Conservation (phyloP, 2,113 vertebrate species). For the Anhinga rufa region DNA sequence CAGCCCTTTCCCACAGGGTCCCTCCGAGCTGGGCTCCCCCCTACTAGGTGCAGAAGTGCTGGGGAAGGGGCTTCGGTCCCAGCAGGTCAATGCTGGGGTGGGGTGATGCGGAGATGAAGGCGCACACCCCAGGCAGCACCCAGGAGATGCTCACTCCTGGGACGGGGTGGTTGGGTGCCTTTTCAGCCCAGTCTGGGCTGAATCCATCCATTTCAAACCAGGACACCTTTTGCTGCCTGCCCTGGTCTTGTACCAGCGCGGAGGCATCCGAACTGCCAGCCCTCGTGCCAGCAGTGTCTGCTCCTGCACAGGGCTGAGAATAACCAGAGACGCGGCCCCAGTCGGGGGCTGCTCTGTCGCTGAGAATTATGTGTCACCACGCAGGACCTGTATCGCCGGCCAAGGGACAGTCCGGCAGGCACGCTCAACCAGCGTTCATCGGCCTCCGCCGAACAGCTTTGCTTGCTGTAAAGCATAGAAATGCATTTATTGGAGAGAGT, state of each 20-base stretch:
- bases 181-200: neutral
- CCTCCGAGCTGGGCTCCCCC: neutral
- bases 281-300: neutral
- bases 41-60: neutral
- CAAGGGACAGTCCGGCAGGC: neutral
- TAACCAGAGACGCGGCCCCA: neutral
- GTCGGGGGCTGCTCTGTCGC: neutral
- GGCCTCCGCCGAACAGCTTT: neutral
- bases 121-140: neutral
- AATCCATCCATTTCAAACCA: too few species aligned
- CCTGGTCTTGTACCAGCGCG: accelerated
- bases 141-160: neutral
- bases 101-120: neutral
- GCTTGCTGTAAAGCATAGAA: neutral
- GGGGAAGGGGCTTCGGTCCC: neutral
- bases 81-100: too few species aligned
- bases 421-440: neutral
- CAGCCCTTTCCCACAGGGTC: neutral
- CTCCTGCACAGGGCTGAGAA: neutral
- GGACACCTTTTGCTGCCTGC: neutral
- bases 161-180: neutral
- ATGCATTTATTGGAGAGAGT: neutral
- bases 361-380: neutral
- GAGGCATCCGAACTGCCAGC: neutral
- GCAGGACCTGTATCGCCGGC: neutral